These are phyloP conservation scores for Scolopax mira DNA, from an alignment of 2,113 vertebrate species.

Conservation along the genomic window DNA sequence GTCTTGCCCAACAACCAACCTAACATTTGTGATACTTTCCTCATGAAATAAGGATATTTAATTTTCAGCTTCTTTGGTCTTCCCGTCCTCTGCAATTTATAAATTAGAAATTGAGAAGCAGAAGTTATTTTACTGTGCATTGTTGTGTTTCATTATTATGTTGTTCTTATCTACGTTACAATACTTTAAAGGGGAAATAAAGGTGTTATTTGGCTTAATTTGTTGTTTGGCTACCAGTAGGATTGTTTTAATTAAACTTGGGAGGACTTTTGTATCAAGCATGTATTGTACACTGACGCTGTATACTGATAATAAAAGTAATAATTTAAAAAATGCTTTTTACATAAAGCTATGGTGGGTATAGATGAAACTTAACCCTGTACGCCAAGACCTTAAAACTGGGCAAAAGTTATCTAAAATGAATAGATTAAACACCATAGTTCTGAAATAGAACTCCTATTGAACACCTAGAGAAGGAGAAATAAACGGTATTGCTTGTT, in stretches of 20 bases:
- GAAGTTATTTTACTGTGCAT: not conserved
- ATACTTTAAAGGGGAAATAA: not conserved
- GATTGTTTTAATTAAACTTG: not conserved
- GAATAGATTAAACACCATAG: not conserved
- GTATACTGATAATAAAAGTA: not conserved
- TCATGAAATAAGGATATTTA: not conserved
- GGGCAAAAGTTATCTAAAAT: not conserved
- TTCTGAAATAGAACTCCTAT: not conserved
- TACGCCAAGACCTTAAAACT: not conserved
- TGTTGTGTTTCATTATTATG: not conserved
- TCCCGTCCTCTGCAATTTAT: not conserved
- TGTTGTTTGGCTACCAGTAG: not conserved
- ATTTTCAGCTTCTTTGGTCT: not conserved
- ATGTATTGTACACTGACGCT: not conserved
- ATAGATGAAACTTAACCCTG: not conserved
- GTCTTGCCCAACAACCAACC: not conserved
- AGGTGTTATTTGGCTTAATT: not conserved
- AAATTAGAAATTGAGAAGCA: not conserved
- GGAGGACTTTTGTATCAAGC: not conserved
- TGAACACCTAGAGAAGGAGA: not conserved
- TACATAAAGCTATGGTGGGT: not conserved
- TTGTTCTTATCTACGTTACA: not conserved
- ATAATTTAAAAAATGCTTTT: not conserved
- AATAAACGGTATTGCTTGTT: not conserved
- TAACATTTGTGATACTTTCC: not conserved